A percentile compares a stretch with the other conserved stretches of the same genome.
phyloP scores from a whole-genome alignment of 1,140 invertebrate genomes.

The Drosophila auraria region DNA sequence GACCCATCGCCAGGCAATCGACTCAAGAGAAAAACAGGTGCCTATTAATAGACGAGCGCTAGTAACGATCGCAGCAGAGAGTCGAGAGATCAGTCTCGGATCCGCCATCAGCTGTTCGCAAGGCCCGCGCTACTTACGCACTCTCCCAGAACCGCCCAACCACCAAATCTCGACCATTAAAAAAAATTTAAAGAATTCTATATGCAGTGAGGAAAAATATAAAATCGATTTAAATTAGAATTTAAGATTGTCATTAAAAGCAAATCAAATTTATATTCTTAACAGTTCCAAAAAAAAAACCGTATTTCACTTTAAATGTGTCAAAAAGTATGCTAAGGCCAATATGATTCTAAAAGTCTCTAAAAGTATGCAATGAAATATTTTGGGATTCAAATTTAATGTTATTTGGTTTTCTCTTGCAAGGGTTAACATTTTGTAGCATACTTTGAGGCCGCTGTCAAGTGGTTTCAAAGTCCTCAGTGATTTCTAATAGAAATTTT shows the following conservation, averaged over 20 bases:
- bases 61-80: conserved; percentile 60
- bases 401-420: too few relatives aligned
- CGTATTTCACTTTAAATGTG: not conserved
- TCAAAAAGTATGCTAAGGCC: not conserved
- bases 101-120: conserved; percentile 36
- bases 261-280: not conserved
- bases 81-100: conserved; percentile 36
- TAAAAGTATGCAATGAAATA: not conserved
- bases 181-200: not conserved
- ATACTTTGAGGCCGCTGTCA: too few relatives aligned
- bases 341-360: not conserved
- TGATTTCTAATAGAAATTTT: too few relatives aligned
- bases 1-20: conserved; percentile 36
- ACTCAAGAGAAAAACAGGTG: conserved; percentile 63
- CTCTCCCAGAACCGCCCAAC: conserved; percentile 14
- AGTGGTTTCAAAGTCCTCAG: too few relatives aligned
- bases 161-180: not conserved
- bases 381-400: too few relatives aligned
- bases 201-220: not conserved
- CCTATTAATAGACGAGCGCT: conserved; percentile 74
- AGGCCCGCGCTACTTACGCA: conserved; percentile 31
- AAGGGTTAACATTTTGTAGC: too few relatives aligned
- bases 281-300: not conserved
- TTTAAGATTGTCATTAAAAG: too few relatives aligned
- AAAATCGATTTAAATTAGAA: not conserved